phyloP scores from a whole-genome alignment of 2,113 vertebrate species.

The Henicopernis longicauda region DNA sequence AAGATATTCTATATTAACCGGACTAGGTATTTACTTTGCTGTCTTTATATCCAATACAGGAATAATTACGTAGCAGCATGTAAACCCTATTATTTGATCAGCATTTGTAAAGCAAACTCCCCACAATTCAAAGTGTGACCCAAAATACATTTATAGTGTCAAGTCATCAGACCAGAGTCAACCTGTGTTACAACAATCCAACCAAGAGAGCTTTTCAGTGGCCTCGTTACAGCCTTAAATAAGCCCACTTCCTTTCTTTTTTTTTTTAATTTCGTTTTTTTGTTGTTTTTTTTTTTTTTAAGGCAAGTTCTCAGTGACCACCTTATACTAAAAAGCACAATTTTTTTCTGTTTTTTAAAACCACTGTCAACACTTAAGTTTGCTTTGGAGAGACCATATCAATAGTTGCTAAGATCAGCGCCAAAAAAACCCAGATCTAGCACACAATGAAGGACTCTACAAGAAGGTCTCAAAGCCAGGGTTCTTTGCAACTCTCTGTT shows the following conservation, averaged over 20 bases:
- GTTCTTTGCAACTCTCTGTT: slow-evolving; percentile 80
- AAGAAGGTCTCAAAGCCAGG: slow-evolving; percentile 68
- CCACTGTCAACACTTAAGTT: background rate
- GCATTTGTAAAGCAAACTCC: background rate
- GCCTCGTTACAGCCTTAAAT: background rate
- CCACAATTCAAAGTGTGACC: background rate
- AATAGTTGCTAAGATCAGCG: background rate
- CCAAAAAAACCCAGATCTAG: background rate
- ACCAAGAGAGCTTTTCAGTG: background rate
- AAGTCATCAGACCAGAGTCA: background rate
- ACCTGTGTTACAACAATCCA: background rate
- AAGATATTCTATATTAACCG: background rate
- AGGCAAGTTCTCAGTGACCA: background rate
- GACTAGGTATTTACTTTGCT: background rate
- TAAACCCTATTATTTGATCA: background rate
- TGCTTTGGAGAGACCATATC: background rate
- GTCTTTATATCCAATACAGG: background rate
- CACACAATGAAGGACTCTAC: background rate
- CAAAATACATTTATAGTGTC: background rate
- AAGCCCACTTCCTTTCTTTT: background rate
- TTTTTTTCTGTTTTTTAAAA: background rate
- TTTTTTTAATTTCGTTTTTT: background rate
- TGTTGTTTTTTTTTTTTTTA: background rate
- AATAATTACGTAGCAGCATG: background rate
- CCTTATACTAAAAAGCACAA: background rate